phyloP scores from a whole-genome alignment of 2,888 invertebrate species.

The Mactromeris polynyma region DNA sequence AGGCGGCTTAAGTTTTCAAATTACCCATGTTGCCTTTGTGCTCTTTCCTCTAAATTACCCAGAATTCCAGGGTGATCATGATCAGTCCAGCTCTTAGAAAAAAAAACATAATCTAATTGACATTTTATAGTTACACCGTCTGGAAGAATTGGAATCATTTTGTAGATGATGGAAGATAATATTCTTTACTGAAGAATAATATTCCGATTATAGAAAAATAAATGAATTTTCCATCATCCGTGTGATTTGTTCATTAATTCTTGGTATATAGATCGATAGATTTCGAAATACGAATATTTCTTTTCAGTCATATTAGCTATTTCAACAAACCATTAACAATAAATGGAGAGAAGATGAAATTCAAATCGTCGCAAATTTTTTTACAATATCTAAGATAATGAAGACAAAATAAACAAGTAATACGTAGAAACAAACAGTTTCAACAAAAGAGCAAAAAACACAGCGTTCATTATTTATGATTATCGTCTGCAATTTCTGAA shows the following conservation, averaged over 20 bases:
- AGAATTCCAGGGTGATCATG: background rate
- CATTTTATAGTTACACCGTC: background rate
- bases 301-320: background rate
- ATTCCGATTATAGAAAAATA: conserved; percentile 11
- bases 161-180: background rate
- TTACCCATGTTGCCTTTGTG: background rate
- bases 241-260: conserved; percentile 13
- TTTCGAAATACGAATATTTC: background rate
- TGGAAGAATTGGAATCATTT: background rate
- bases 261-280: background rate
- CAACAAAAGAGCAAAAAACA: background rate
- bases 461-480: background rate
- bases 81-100: background rate
- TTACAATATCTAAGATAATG: background rate
- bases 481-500: background rate
- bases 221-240: conserved; percentile 5
- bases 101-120: conserved; percentile 3
- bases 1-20: background rate
- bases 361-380: background rate
- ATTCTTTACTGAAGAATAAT: background rate
- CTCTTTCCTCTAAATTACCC: conserved; percentile 7
- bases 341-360: background rate
- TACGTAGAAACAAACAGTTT: background rate
- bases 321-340: background rate
- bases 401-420: background rate